A percentile compares a stretch with the other conserved stretches of the same genome.
These are phyloP conservation scores for Syritta pipiens DNA, from an alignment of 2,888 invertebrate species.

Conservation along the genomic window DNA sequence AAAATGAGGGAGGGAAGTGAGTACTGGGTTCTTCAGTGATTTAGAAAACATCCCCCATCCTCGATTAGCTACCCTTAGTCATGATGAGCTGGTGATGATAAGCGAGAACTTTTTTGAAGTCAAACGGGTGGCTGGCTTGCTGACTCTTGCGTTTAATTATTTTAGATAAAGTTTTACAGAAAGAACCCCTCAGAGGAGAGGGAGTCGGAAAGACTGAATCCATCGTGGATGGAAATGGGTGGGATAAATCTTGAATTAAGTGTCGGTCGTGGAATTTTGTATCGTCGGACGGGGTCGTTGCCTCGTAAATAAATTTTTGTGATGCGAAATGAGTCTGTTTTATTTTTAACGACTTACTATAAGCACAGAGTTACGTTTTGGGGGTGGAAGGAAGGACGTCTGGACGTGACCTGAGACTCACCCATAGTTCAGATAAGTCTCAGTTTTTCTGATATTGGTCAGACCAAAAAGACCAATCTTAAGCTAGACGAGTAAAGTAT, in stretches of 20 bases:
- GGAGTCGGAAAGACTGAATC: not conserved
- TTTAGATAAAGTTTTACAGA: conserved; percentile 18
- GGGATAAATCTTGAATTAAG: conserved; percentile 48
- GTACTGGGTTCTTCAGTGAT: conserved; percentile 47
- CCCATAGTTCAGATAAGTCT: too few species aligned
- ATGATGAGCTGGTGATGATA: conserved; percentile 72
- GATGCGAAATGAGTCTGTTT: too few species aligned
- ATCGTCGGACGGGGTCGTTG: conserved; percentile 10
- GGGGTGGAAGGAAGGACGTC: too few species aligned
- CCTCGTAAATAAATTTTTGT: conserved; percentile 35
- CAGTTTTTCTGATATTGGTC: too few species aligned
- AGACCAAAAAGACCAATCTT: too few species aligned
- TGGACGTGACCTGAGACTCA: too few species aligned
- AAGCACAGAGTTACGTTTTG: too few species aligned
- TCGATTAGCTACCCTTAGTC: conserved; percentile 73
- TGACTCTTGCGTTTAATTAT: conserved; percentile 63
- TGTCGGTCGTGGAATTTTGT: conserved; percentile 28
- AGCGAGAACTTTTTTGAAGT: too few species aligned
- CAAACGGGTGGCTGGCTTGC: too few species aligned
- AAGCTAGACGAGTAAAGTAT: too few species aligned
- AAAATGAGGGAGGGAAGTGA: conserved; percentile 9
- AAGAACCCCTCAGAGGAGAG: not conserved
- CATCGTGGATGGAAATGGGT: not conserved
- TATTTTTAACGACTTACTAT: not conserved
- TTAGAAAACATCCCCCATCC: too few species aligned